Evolutionary conservation across 2,888 invertebrate genomes (phyloP).

Genomic region (Lissonota sp.): DNA sequence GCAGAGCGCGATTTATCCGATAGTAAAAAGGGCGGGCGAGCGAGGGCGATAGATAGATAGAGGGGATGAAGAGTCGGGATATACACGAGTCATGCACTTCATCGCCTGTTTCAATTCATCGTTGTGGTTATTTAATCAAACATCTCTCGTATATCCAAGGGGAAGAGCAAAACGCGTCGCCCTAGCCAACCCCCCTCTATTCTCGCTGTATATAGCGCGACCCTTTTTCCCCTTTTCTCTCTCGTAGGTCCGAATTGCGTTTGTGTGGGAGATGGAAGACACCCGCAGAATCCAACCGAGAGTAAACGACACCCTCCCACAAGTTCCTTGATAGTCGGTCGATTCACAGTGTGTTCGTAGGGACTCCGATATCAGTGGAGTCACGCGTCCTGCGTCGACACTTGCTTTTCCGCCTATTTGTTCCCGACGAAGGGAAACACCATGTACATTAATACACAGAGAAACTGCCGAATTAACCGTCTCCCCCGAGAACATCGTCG

Average conservation of each 20-base stretch:
- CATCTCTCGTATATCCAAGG: conserved; percentile 72
- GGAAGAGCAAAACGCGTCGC: conserved; percentile 40
- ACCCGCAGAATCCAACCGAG: conserved; percentile 78
- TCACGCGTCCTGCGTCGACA: conserved; percentile 71
- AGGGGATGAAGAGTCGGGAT: conserved; percentile 48
- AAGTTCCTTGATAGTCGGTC: conserved; percentile 58
- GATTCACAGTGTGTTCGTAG: conserved; percentile 56
- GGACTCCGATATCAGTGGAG: conserved; percentile 73
- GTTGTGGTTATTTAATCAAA: conserved; percentile 84
- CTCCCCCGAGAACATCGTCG: conserved; percentile 24
- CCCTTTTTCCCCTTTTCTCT: conserved; percentile 54
- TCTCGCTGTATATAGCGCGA: conserved; percentile 32
- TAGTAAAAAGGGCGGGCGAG: conserved; percentile 25
- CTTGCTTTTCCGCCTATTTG: conserved; percentile 80
- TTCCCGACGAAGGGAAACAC: conserved; percentile 61
- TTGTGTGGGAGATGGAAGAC: conserved; percentile 65
- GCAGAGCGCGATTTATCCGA: conserved; percentile 27
- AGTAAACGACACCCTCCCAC: conserved; percentile 42
- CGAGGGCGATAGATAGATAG: conserved; percentile 17
- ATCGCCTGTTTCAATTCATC: conserved; percentile 83
- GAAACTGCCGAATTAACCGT: conserved; percentile 48
- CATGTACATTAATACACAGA: conserved; percentile 24
- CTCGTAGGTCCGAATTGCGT: conserved; percentile 44
- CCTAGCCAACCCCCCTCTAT: conserved; percentile 35
- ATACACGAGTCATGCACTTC: conserved; percentile 82